Conservation (phyloP, 2,113 vertebrate species). For the Oreotrochilus melanogaster region DNA sequence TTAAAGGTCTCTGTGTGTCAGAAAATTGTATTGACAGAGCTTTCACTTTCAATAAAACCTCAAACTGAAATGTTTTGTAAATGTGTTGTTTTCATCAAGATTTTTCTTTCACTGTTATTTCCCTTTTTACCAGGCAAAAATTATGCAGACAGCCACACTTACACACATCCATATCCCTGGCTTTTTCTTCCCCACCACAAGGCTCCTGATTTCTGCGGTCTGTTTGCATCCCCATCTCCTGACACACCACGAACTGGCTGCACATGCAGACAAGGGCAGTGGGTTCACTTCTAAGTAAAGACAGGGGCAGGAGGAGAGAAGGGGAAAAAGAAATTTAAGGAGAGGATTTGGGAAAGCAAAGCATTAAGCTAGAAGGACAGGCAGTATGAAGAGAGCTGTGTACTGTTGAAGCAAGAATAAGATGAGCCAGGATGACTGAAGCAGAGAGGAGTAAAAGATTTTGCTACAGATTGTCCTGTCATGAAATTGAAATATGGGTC, state of each 20-base stretch:
- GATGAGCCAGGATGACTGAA: constrained; percentile 13
- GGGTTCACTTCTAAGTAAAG: not conserved
- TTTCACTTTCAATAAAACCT: constrained; percentile 10
- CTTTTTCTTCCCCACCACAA: not conserved
- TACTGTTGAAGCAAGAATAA: not conserved
- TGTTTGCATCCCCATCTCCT: not conserved
- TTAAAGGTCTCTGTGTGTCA: constrained; percentile 44
- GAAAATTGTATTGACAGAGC: constrained; percentile 62
- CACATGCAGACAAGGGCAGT: not conserved
- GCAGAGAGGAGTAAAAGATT: constrained; percentile 44
- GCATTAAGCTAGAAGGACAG: not conserved
- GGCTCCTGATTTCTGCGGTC: not conserved
- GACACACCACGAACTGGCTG: not conserved
- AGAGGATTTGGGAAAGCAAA: not conserved
- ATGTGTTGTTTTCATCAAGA: not conserved
- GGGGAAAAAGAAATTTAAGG: not conserved
- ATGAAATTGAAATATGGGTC: constrained; percentile 52
- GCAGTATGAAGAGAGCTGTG: not conserved
- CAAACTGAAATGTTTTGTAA: constrained; percentile 7
- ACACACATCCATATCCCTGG: not conserved
- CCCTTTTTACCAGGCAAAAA: not conserved
- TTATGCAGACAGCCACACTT: not conserved
- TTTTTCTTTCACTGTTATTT: not conserved
- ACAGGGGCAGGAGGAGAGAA: not conserved
- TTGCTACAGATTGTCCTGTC: constrained; percentile 50